These are phyloP conservation scores for Sebastes nivosus DNA, from an alignment of 2,797 vertebrate genomes.

Conservation along the genomic window DNA sequence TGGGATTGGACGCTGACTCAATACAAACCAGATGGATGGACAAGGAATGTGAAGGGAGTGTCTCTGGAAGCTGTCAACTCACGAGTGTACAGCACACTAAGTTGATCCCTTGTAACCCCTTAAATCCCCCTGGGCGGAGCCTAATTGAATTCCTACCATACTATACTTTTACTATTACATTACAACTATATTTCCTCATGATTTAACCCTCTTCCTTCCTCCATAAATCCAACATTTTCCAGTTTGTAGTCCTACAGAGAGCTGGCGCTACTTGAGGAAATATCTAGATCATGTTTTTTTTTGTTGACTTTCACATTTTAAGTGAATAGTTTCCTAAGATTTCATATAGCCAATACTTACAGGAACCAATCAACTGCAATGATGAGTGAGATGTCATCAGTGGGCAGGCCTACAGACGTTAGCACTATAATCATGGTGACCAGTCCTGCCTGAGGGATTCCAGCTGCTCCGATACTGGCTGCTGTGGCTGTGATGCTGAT, in stretches of 20 bases:
- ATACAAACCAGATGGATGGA: constrained; percentile 63
- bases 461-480: constrained; percentile 96
- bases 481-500: constrained; percentile 96
- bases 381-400: constrained; percentile 96
- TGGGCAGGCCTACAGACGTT: constrained; percentile 96
- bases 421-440: constrained; percentile 99
- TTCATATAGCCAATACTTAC: constrained; percentile 83
- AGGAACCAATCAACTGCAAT: constrained; percentile 98
- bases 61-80: constrained; percentile 20
- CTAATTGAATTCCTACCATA: neutral
- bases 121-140: neutral
- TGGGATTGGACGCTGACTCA: constrained; percentile 28
- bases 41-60: constrained; percentile 49
- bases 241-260: neutral
- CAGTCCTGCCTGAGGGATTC: constrained; percentile 97
- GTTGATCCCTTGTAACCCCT: neutral
- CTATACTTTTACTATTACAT: neutral
- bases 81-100: neutral
- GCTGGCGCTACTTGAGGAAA: neutral
- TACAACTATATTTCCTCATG: neutral
- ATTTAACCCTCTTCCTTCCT: neutral
- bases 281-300: neutral
- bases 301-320: neutral
- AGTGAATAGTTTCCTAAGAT: neutral
- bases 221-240: neutral